Evolutionary conservation across 2,113 vertebrate species (phyloP).

Genomic region (Macaca fascicularis): DNA sequence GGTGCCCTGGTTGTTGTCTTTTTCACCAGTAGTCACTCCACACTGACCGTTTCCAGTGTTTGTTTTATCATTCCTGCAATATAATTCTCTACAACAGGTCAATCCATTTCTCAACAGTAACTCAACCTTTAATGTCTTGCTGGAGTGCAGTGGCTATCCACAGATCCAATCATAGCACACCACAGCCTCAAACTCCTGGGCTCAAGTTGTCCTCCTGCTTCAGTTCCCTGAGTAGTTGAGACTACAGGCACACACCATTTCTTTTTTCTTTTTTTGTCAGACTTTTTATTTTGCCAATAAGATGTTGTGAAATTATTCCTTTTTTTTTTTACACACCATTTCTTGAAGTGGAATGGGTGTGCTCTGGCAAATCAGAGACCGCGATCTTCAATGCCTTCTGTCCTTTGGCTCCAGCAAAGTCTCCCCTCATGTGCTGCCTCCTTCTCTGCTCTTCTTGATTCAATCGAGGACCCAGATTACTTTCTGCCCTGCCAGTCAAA

Average conservation of each 20-base stretch:
- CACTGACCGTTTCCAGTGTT: background rate
- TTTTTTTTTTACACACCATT: background rate
- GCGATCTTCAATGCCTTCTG: background rate
- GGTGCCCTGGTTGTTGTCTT: background rate
- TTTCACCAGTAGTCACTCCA: background rate
- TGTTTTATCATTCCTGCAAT: background rate
- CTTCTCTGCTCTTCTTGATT: background rate
- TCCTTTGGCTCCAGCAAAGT: background rate
- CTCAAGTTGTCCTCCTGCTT: background rate
- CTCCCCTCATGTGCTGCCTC: background rate
- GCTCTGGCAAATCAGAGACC: background rate
- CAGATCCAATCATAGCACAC: background rate
- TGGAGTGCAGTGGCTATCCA: background rate
- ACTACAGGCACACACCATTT: background rate
- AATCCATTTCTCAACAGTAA: background rate
- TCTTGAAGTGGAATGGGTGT: background rate
- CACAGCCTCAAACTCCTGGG: background rate
- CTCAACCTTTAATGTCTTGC: background rate
- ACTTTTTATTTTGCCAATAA: too few relatives aligned
- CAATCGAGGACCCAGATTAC: background rate
- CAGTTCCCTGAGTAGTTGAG: background rate
- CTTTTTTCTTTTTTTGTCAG: too few relatives aligned
- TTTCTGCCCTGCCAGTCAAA: background rate
- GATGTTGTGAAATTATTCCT: too few relatives aligned
- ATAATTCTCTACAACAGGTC: background rate